Base-by-base conservation (phyloP, 2,797 vertebrate species). In the Melanotaenia trifasciata region DNA sequence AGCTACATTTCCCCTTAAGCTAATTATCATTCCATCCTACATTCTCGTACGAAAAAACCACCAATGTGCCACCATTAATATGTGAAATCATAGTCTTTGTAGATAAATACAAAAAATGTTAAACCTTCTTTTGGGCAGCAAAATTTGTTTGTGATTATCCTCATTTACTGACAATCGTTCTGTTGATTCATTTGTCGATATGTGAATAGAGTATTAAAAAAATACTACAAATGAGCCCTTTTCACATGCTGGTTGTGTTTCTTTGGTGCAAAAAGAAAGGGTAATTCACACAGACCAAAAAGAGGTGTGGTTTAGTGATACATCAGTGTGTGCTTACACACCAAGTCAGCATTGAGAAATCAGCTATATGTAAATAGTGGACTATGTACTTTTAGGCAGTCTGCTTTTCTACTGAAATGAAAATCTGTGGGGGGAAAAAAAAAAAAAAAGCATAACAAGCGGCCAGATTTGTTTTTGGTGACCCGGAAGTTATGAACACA, bases 1-100 rank as follows among this genome's bases (percentile, higher is more conserved):
- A 72, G 62, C 11, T 38, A 64, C 16, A 43, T 72, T 82, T 72
- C 13, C 62, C 28, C 14, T 45, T 4, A 45, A 45, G 47, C 40
- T 0, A 22, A 28, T 50, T 12, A 54, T 40, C 18, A 18, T 59
- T 11, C 3, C 24, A 35, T 33, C 20, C 16, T 58, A 60, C 8
- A 18, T 38, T 68, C 4, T 16, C 28, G 5, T 24, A 4, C 4
- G 50, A 57, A 56, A 61, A 13, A 50, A 28, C 3, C 22, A 36
- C 6, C 11, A 13, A 18, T 35, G 16, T 20, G 45, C 16, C 18
- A 47, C 16, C 45, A 47, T 47, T n/a, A 47, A 26, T 51, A 5
- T 40, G 18, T 38, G 5, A 28, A 45, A 47, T 45, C 22, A 36
- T 9, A 28, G 24, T 13, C 43, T 14, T 51, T n/a, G 36, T 5